phyloP scores from a whole-genome alignment of 1,140 invertebrate species.

The Papilio dardanus region DNA sequence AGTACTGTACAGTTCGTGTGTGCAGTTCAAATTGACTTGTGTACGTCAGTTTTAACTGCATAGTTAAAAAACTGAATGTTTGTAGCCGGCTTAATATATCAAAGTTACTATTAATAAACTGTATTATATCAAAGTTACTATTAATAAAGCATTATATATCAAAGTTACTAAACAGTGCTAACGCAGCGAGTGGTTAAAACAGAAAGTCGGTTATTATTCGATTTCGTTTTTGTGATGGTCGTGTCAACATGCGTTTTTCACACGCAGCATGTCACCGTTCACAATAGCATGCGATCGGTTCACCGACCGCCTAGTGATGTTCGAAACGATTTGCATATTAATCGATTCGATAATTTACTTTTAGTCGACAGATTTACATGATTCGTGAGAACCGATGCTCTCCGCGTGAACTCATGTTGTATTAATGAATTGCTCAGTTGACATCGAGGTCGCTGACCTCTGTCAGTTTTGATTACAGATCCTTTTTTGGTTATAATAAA shows the following conservation, averaged over 20 bases:
- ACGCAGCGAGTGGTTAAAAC: conserved; percentile 12
- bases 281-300: conserved; percentile 72
- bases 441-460: conserved; percentile 64
- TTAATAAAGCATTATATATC: neutral
- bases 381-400: conserved; percentile 77
- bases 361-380: conserved; percentile 82
- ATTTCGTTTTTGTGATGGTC: conserved; percentile 41
- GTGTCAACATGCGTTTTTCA: conserved; percentile 56
- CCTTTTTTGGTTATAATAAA: conserved; percentile 45
- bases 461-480: conserved; percentile 71
- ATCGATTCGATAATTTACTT: conserved; percentile 81
- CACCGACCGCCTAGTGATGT: conserved; percentile 79
- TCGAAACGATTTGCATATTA: conserved; percentile 81
- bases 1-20: too few relatives aligned
- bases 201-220: conserved; percentile 31
- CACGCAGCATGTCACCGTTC: conserved; percentile 65
- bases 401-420: conserved; percentile 80
- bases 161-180: neutral
- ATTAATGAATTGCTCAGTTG: conserved; percentile 81
- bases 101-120: too few relatives aligned
- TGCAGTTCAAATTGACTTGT: too few relatives aligned
- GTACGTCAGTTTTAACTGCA: too few relatives aligned
- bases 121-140: too few relatives aligned
- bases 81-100: too few relatives aligned
- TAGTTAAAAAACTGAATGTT: too few relatives aligned